Conservation (phyloP, 2,888 invertebrate genomes). For the Criorhina ranunculi region DNA sequence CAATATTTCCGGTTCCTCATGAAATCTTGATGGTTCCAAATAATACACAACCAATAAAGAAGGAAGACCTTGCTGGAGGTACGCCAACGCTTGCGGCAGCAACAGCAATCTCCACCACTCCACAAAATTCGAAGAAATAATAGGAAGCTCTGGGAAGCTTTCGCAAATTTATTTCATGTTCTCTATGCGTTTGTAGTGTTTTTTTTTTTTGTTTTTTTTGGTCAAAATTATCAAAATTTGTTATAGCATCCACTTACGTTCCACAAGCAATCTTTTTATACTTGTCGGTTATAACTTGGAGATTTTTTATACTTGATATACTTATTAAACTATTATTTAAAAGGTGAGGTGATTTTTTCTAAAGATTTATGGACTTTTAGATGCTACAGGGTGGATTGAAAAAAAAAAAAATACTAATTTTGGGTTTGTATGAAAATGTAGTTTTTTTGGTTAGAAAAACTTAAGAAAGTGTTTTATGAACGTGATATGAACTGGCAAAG, state of each 20-base stretch:
- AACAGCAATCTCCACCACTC: too few species aligned
- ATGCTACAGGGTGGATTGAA: too few species aligned
- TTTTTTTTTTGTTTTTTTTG: too few species aligned
- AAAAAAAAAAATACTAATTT: too few species aligned
- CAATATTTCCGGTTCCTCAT: background rate
- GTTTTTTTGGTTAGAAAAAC: too few species aligned
- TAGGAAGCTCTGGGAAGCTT: too few species aligned
- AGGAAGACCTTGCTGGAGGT: background rate
- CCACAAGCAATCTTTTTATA: background rate
- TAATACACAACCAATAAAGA: background rate
- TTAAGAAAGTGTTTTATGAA: too few species aligned
- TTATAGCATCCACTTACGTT: slow-evolving; percentile 1
- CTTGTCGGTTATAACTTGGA: background rate
- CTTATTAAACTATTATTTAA: background rate
- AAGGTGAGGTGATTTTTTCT: background rate
- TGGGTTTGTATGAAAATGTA: too few species aligned
- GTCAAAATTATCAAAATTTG: background rate
- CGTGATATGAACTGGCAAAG: too few species aligned
- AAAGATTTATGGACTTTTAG: too few species aligned
- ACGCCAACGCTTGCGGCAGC: background rate
- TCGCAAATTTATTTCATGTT: background rate
- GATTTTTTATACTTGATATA: slow-evolving; percentile 6
- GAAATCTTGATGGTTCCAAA: background rate
- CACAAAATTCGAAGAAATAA: background rate
- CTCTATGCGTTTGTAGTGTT: background rate